These are phyloP conservation scores for Siniperca chuatsi DNA, from an alignment of 2,113 vertebrate species.

Conservation along the genomic window DNA sequence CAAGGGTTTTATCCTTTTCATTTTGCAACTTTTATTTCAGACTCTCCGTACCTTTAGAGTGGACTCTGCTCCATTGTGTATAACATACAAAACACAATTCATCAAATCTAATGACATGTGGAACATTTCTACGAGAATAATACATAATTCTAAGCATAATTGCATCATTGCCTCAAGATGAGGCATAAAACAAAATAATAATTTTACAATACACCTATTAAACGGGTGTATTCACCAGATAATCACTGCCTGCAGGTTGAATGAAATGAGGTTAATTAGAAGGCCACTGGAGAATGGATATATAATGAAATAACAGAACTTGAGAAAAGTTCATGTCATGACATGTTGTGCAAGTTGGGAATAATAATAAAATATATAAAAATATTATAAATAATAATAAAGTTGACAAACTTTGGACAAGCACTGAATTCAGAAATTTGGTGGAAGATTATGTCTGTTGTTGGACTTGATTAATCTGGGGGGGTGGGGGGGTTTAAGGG, in stretches of 20 bases:
- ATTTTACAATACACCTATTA: conserved; percentile 54
- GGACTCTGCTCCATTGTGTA: conserved; percentile 6
- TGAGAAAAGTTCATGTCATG: conserved; percentile 28
- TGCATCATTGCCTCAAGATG: conserved; percentile 53
- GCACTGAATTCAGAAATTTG: background rate
- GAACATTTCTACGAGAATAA: conserved; percentile 44
- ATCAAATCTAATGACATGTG: conserved; percentile 25
- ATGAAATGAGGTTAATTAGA: conserved; percentile 75
- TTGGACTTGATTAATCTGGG: background rate
- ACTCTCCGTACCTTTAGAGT: background rate
- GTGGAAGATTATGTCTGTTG: background rate
- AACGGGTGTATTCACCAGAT: conserved; percentile 64
- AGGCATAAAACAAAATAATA: conserved; percentile 52
- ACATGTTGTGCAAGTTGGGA: conserved; percentile 2
- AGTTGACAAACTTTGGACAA: conserved; percentile 19
- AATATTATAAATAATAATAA: background rate
- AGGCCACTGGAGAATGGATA: conserved; percentile 51
- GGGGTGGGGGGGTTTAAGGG: too few relatives aligned
- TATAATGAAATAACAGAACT: conserved; percentile 42
- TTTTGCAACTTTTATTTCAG: conserved; percentile 15
- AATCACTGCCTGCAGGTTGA: conserved; percentile 73
- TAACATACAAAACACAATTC: conserved; percentile 22
- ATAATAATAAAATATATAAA: background rate
- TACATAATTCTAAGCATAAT: conserved; percentile 60
- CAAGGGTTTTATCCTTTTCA: conserved; percentile 1